Conservation (phyloP, 2,888 invertebrate genomes). For the Sericinus montela region DNA sequence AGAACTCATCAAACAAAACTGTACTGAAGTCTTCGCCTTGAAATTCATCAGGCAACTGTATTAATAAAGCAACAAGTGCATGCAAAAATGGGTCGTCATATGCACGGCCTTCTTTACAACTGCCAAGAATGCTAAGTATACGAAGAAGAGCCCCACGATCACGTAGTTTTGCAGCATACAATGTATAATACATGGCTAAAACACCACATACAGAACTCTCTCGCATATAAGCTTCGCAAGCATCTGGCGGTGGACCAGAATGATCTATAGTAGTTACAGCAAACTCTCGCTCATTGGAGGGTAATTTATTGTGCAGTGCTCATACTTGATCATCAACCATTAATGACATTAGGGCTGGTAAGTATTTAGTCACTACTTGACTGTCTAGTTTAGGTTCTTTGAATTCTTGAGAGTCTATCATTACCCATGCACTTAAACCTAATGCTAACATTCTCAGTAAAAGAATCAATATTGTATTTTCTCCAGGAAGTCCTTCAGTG, state of each 20-base stretch:
- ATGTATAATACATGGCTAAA: slow-evolving; percentile 95
- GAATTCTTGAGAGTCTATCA: slow-evolving; percentile 97
- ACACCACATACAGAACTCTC: slow-evolving; percentile 95
- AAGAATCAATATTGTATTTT: slow-evolving; percentile 93
- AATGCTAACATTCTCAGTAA: slow-evolving; percentile 94
- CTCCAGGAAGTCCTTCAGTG: slow-evolving; percentile 92
- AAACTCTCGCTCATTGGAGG: slow-evolving; percentile 95
- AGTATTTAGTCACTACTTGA: slow-evolving; percentile 95
- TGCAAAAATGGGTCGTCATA: slow-evolving; percentile 98
- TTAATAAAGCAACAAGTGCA: slow-evolving; percentile 90
- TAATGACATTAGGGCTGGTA: slow-evolving; percentile 95
- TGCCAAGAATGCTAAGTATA: slow-evolving; percentile 93
- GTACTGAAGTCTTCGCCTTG: slow-evolving; percentile 96
- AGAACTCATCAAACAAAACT: slow-evolving; percentile 96
- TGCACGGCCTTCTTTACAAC: slow-evolving; percentile 94
- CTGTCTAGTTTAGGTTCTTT: slow-evolving; percentile 97
- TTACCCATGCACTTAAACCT: slow-evolving; percentile 96
- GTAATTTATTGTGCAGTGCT: slow-evolving; percentile 89
- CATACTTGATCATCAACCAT: slow-evolving; percentile 95
- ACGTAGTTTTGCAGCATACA: slow-evolving; percentile 90
- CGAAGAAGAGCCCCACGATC: slow-evolving; percentile 90
- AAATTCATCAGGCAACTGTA: slow-evolving; percentile 95
- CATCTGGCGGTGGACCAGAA: slow-evolving; percentile 95
- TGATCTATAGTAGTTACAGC: slow-evolving; percentile 96
- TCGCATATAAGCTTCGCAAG: slow-evolving; percentile 94